phyloP scores from a whole-genome alignment of 2,797 vertebrate species.

The Hipposideros larvatus region DNA sequence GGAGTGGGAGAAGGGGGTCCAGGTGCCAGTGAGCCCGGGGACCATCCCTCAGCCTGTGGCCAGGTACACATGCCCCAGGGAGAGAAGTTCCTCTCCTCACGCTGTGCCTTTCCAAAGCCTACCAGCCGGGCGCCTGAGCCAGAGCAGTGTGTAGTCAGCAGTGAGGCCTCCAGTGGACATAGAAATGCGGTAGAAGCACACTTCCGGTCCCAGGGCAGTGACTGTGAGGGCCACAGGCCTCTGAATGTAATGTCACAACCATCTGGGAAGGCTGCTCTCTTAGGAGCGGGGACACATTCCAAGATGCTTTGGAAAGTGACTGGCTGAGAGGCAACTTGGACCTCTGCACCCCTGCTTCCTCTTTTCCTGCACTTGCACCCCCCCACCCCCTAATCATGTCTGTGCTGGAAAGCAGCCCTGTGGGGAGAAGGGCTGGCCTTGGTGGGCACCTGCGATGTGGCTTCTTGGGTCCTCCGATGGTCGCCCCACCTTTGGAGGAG shows the following conservation, averaged over 20 bases:
- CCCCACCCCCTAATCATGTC: rapidly evolving
- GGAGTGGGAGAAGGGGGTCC: slow-evolving; percentile 99
- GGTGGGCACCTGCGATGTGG: too few relatives aligned
- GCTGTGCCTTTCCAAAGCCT: rapidly evolving
- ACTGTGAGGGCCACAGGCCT: neutral
- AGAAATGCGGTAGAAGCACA: neutral
- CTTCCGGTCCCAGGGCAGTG: neutral
- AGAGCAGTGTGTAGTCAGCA: neutral
- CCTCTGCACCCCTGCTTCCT: neutral
- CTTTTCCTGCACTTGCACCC: neutral
- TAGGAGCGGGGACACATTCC: neutral
- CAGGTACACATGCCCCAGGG: slow-evolving; percentile 89
- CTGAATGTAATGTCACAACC: neutral
- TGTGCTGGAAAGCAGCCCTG: neutral
- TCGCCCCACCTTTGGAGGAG: neutral
- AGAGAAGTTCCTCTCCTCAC: rapidly evolving
- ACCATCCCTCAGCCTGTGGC: slow-evolving; percentile 94
- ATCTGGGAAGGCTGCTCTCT: neutral
- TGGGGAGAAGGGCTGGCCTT: neutral
- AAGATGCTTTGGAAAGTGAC: neutral
- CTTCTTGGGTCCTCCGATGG: rapidly evolving
- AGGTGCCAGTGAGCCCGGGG: slow-evolving; percentile 97
- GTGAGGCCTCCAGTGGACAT: too few relatives aligned
- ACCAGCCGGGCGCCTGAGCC: neutral
- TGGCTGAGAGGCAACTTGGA: neutral